phyloP scores from a whole-genome alignment of 2,888 invertebrate genomes.

The Spisula solida region DNA sequence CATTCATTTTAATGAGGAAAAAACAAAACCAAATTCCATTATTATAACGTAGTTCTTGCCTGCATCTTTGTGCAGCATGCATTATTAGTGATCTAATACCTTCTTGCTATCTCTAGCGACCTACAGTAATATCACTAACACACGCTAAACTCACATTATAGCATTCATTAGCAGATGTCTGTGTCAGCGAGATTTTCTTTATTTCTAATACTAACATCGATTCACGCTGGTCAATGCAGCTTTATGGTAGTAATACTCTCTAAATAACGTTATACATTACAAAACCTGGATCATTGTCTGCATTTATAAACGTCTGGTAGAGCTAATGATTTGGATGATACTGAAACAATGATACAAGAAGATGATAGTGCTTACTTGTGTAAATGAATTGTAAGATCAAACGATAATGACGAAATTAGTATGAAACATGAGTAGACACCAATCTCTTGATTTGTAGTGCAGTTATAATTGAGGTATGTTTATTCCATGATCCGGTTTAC shows the following conservation, averaged over 20 bases:
- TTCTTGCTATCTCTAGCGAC: background rate
- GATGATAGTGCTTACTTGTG: background rate
- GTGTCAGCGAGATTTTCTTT: background rate
- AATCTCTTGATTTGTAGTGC: background rate
- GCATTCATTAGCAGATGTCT: background rate
- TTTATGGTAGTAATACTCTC: background rate
- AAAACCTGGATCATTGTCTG: background rate
- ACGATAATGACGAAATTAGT: background rate
- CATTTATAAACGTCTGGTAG: background rate
- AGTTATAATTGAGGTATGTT: too few species aligned
- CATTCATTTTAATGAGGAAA: background rate
- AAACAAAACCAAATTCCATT: background rate
- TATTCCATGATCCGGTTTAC: too few species aligned
- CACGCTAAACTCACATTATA: constrained; percentile 5
- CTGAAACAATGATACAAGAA: background rate
- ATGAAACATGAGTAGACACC: background rate
- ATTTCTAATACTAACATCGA: background rate
- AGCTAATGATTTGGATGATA: background rate
- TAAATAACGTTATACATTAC: background rate
- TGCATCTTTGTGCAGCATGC: background rate
- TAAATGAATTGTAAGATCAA: background rate
- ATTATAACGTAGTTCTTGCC: background rate
- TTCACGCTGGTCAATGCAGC: background rate
- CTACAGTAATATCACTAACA: background rate
- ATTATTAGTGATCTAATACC: background rate